Evolutionary conservation across 2,888 invertebrate species (phyloP).

Genomic region (Corythucha ciliata): DNA sequence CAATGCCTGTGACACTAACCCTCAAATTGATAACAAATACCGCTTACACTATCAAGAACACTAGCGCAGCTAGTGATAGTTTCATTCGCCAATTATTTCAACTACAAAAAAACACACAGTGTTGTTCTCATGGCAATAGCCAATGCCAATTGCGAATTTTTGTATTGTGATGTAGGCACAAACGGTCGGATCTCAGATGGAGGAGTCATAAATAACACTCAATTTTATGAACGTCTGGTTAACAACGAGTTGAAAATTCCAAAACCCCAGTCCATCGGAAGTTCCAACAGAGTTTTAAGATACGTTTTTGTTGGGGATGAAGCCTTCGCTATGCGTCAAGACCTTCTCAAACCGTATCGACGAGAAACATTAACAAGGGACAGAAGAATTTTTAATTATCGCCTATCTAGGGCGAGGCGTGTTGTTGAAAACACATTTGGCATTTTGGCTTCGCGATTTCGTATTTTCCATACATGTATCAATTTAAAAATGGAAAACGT

Average conservation of each 20-base stretch:
- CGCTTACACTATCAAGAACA: too few relatives aligned
- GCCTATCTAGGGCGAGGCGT: constrained; percentile 1
- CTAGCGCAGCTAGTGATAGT: too few relatives aligned
- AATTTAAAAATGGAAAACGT: constrained; percentile 1
- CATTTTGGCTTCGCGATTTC: too few relatives aligned
- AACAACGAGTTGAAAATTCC: constrained; percentile 4
- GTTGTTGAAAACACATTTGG: constrained; percentile 1
- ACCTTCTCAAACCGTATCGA: too few relatives aligned
- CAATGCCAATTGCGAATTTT: constrained; percentile 20
- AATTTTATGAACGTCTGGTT: constrained; percentile 10
- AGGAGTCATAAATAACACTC: constrained; percentile 16
- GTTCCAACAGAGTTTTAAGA: too few relatives aligned
- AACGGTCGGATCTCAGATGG: constrained; percentile 9
- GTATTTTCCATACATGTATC: neutral
- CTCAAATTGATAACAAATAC: too few relatives aligned
- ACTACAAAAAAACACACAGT: constrained; percentile 36
- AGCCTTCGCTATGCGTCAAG: too few relatives aligned
- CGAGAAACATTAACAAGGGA: too few relatives aligned
- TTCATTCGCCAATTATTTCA: constrained; percentile 35
- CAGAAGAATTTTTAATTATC: constrained; percentile 1
- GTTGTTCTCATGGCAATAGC: constrained; percentile 27
- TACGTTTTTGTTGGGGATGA: too few relatives aligned
- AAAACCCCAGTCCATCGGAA: neutral
- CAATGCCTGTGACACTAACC: too few relatives aligned
- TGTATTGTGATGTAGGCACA: constrained; percentile 18